Evolutionary conservation across 2,113 vertebrate genomes (phyloP).

Genomic region (Serilophus lunatus): DNA sequence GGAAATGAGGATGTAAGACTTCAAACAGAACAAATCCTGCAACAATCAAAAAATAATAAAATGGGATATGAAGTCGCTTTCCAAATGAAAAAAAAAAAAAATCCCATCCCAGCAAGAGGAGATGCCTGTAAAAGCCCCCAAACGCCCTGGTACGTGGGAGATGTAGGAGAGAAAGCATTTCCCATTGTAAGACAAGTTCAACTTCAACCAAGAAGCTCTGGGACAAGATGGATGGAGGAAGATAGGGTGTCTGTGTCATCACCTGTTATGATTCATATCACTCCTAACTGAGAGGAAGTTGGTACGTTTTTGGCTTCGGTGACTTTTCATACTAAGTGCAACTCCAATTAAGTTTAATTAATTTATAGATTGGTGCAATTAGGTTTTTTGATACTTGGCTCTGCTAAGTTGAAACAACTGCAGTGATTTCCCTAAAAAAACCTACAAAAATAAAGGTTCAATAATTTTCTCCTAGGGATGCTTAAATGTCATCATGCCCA

Average conservation of each 20-base stretch:
- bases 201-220: not conserved
- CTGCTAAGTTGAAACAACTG: fast-evolving
- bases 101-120: not conserved
- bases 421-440: not conserved
- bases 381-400: not conserved
- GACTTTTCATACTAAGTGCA: not conserved
- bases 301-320: not conserved
- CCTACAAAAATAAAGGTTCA: not conserved
- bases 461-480: not conserved
- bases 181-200: not conserved
- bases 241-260: not conserved
- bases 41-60: conserved; percentile 15
- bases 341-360: not conserved
- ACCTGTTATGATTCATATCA: not conserved
- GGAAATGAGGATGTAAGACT: conserved; percentile 61
- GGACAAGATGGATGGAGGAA: not conserved
- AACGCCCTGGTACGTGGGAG: not conserved
- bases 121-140: not conserved
- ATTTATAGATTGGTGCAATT: not conserved
- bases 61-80: conserved; percentile 21
- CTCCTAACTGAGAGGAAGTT: not conserved
- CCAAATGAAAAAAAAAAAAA: not conserved
- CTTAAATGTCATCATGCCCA: not conserved
- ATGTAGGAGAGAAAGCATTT: not conserved
- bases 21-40: conserved; percentile 62